These are phyloP conservation scores for Diploptera punctata DNA, from an alignment of 2,888 invertebrate species.

Conservation along the genomic window DNA sequence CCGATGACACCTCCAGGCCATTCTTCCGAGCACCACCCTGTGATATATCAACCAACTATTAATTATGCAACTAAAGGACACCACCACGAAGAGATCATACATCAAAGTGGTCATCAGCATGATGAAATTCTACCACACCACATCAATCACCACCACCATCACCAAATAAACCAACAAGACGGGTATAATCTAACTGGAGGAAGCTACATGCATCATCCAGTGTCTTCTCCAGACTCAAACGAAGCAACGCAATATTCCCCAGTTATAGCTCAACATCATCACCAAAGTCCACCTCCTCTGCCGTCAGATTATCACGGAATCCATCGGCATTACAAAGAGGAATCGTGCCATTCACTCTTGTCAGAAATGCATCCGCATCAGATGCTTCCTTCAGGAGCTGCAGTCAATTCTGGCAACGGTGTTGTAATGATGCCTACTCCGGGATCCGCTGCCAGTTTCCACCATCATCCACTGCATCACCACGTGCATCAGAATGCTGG, in stretches of 20 bases:
- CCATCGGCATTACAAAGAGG: slow-evolving; percentile 45
- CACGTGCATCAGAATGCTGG: slow-evolving; percentile 49
- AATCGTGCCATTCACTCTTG: slow-evolving; percentile 12
- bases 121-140: background rate
- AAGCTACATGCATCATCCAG: slow-evolving; percentile 2
- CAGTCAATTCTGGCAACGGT: background rate
- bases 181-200: background rate
- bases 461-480: slow-evolving; percentile 51
- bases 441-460: slow-evolving; percentile 44
- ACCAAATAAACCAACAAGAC: slow-evolving; percentile 11
- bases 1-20: slow-evolving; percentile 36
- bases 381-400: slow-evolving; percentile 44
- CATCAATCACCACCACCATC: slow-evolving; percentile 32
- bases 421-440: slow-evolving; percentile 4
- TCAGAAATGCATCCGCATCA: slow-evolving; percentile 52
- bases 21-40: background rate
- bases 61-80: slow-evolving; percentile 47
- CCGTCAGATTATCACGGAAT: slow-evolving; percentile 47
- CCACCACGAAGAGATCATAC: slow-evolving; percentile 35
- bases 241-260: background rate
- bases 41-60: slow-evolving; percentile 38
- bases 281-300: slow-evolving; percentile 48
- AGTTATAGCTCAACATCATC: slow-evolving; percentile 53
- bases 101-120: background rate
- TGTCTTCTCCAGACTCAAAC: background rate